These are phyloP conservation scores for Hippocampus abdominalis DNA, from an alignment of 2,113 vertebrate species.

Conservation along the genomic window DNA sequence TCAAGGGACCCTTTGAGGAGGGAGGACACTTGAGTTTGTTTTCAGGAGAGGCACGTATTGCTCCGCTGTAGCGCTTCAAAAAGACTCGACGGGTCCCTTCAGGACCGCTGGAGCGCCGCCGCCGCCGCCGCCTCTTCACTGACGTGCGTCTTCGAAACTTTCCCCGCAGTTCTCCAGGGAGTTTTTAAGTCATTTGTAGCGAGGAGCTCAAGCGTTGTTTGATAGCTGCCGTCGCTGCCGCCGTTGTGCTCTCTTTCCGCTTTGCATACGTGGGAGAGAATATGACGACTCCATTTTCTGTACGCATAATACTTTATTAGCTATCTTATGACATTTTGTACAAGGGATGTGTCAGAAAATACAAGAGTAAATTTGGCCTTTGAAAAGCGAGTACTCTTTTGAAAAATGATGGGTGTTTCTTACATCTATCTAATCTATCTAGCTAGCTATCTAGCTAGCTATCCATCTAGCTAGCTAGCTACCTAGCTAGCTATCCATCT, in stretches of 20 bases:
- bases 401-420: neutral
- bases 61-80: slow-evolving; percentile 62
- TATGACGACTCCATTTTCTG: neutral
- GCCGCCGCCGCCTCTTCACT: slow-evolving; percentile 24
- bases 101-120: slow-evolving; percentile 46
- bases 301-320: neutral
- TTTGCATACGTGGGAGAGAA: slow-evolving; percentile 20
- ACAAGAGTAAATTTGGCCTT: neutral
- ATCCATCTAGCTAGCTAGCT: too few species aligned
- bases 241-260: slow-evolving; percentile 4
- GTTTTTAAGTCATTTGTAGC: slow-evolving; percentile 56
- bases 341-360: neutral
- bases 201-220: slow-evolving; percentile 40
- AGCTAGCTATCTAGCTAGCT: too few species aligned
- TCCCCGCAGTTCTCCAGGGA: slow-evolving; percentile 27
- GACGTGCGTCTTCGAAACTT: slow-evolving; percentile 45
- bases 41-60: slow-evolving; percentile 60
- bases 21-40: slow-evolving; percentile 35
- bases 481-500: too few species aligned
- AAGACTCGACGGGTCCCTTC: slow-evolving; percentile 47
- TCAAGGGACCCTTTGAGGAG: slow-evolving; percentile 5
- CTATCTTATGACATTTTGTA: neutral
- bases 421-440: too few species aligned
- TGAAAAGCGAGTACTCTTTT: too few species aligned
- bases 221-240: slow-evolving; percentile 24